Evolutionary conservation across 2,113 vertebrate species (phyloP).

Genomic region (Myodes glareolus): DNA sequence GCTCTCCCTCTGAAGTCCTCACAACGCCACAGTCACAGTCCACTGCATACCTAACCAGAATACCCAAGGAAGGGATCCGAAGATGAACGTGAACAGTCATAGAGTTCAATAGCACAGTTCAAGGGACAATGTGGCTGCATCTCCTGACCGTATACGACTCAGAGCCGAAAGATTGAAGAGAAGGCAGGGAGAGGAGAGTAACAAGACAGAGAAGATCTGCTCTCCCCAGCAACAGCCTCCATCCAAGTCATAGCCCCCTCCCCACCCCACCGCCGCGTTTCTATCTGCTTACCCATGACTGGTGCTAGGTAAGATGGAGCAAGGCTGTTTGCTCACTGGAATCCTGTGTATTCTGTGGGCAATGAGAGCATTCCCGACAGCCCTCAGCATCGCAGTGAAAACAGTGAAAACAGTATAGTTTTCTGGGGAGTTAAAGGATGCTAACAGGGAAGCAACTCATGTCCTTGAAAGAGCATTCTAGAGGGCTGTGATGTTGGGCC

Average conservation of each 20-base stretch:
- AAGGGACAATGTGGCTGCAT: slow-evolving; percentile 63
- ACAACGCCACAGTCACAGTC: background rate
- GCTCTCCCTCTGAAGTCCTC: slow-evolving; percentile 10
- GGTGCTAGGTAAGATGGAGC: slow-evolving; percentile 69
- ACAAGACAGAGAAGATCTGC: slow-evolving; percentile 64
- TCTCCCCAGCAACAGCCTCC: slow-evolving; percentile 43
- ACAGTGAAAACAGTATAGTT: slow-evolving; percentile 61
- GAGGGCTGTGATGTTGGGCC: background rate
- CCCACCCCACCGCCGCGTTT: slow-evolving; percentile 29
- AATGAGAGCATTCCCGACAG: slow-evolving; percentile 62
- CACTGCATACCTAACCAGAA: background rate
- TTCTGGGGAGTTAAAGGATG: background rate
- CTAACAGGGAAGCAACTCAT: fast-evolving
- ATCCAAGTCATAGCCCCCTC: background rate
- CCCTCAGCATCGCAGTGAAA: slow-evolving; percentile 67
- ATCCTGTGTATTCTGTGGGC: slow-evolving; percentile 80
- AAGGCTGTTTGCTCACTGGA: slow-evolving; percentile 76
- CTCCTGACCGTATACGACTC: slow-evolving; percentile 70
- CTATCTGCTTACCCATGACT: slow-evolving; percentile 81
- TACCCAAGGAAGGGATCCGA: background rate
- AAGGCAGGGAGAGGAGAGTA: slow-evolving; percentile 50
- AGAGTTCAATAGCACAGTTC: slow-evolving; percentile 34
- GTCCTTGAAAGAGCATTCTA: background rate
- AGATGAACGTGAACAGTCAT: slow-evolving; percentile 32
- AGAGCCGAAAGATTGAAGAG: slow-evolving; percentile 23